Evolutionary conservation across 2,797 vertebrate genomes (phyloP), one percentile per base, ranked within the genome.

Genomic region (Poeciliopsis infans): DNA sequence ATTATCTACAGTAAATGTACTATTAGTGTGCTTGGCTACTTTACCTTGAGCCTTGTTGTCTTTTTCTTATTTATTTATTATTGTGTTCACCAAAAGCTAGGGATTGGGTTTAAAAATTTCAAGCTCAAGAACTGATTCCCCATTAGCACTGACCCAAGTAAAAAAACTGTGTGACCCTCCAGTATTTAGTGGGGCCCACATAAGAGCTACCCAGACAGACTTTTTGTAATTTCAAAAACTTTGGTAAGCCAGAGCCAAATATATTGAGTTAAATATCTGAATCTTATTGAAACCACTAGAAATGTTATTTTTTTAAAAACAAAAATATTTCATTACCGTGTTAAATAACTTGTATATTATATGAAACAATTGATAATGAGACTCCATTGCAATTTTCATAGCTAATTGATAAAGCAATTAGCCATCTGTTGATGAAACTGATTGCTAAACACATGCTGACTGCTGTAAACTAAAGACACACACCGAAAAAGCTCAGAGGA

Each of bases 391-490:
- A 87, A 84, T 89, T 87, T 84, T 80, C 87, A 92, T 85, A 85
- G 81, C 83, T 91, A 90, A 92, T 89, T 92, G 86, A 89, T 89
- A 83, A 90, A 90, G 85, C 86, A 88, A 91, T 93, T 93, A 91
- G 85, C 86, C 91, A 88, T 91, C 84, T 93, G 93, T 89, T 87
- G 84, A 89, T 84, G 86, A 88, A 85, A 76, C 41, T 2, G 49
- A 82, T 85, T 79, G 79, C 69, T 8, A 31, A 86, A 83, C 84
- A 82, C 88, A 89, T 79, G 59, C 86, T 81, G 87, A 87, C 80
- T 79, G 72, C 16, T 79, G 72, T 89, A 85, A 91, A 80, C 84
- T 31, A 73, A 25, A 78, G 70, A 87, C 82, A 89, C 81, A 86
- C 82, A 84, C 78, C 41, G 57, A 79, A 74, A 87, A 84, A 88